Evolutionary conservation across 1,140 invertebrate species (phyloP), one percentile per base, ranked within the genome.

Genomic region (Saccostrea glomerata): DNA sequence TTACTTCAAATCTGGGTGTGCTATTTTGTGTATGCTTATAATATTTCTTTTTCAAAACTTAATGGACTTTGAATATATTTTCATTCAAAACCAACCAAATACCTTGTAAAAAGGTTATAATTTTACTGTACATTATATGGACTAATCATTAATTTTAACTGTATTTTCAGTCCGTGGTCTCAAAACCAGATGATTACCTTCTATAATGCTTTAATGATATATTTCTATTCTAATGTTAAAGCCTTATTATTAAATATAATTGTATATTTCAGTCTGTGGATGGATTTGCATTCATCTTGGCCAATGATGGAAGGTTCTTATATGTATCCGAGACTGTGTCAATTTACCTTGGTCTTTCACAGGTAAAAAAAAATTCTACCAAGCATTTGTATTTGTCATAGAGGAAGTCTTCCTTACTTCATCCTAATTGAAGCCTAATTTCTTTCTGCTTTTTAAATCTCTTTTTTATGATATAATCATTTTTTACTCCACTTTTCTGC

Each of bases 281-380:
- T 95, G 98, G 98, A 54, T 99, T 99, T 95, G 98, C 98, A 89
- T 97, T 99, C 95, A 97, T 98, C 23, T 96, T 99, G 77, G 98
- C 98, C 58, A 97, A 98, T 92, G 98, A 99, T 96, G 98, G 98
- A 90, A 96, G 98, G 94, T 99, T 99, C 96, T 96, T 99, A 93
- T 99, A 99, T 96, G 99, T 99, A 96, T 99, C 98, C 90, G 98
- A 99, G 96, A 99, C 98, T 90, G 98, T 99, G 92, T 99, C 98
- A 94, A 99, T 99, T 95, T 99, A 99, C 96, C 97, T 99, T 94
- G 98, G 98, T 92, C 97, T 99, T 94, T 99, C 98, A 95, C 98
- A 99, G 97, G 98, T 99, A 96, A 97, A 92, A 86, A 63, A 36
- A 36, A 36, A 36, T 36, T 86, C 23, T 90, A 56, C 9, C 30